Evolutionary conservation across 2,797 vertebrate species (phyloP).

Genomic region (Lacerta agilis): DNA sequence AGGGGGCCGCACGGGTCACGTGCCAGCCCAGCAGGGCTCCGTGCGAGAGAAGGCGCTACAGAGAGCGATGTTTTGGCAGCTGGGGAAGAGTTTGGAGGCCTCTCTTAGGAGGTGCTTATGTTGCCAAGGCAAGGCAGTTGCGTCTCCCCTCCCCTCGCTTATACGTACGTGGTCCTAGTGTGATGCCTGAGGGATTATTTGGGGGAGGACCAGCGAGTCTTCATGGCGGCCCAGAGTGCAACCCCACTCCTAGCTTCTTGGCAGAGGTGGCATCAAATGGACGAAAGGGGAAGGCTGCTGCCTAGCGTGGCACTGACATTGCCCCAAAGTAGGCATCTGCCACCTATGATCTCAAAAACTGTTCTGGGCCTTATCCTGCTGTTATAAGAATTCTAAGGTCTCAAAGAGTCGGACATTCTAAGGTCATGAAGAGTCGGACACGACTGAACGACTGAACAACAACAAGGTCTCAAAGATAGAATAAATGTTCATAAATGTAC

Average conservation of each 20-base stretch:
- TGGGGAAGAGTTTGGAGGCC: conserved; percentile 17
- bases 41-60: background rate
- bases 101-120: too few relatives aligned
- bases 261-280: background rate
- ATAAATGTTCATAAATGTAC: too few relatives aligned
- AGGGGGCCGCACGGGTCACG: conserved; percentile 51
- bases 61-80: conserved; percentile 56
- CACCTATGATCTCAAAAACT: background rate
- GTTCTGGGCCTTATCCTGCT: background rate
- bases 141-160: background rate
- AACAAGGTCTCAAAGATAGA: too few relatives aligned
- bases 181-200: background rate
- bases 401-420: too few relatives aligned
- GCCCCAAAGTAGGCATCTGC: background rate
- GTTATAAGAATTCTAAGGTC: too few relatives aligned
- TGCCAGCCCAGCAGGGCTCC: conserved; percentile 35
- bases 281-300: background rate
- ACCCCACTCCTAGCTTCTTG: background rate
- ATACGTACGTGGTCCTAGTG: background rate
- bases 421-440: too few relatives aligned
- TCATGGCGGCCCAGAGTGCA: background rate
- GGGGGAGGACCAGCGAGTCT: background rate
- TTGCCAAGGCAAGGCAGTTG: background rate
- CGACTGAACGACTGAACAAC: too few relatives aligned
- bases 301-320: background rate